Evolutionary conservation across 2,113 vertebrate genomes (phyloP).

Genomic region (Spea bombifrons): DNA sequence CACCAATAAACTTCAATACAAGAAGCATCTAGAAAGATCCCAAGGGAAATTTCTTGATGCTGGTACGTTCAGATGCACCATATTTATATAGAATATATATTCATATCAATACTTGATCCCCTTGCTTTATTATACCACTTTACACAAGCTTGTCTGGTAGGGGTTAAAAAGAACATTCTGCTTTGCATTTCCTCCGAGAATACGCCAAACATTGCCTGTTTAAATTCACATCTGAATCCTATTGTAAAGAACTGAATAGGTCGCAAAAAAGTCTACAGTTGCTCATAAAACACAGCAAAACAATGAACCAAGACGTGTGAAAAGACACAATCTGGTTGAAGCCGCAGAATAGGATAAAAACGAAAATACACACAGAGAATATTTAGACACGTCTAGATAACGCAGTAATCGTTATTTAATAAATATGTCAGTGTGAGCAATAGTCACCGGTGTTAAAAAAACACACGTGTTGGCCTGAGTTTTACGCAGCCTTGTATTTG

Average conservation of each 20-base stretch:
- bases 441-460: constrained; percentile 23
- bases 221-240: neutral
- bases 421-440: constrained; percentile 36
- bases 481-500: constrained; percentile 22
- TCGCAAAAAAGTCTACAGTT: neutral
- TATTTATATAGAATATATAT: too few species aligned
- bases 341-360: constrained; percentile 29
- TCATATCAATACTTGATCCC: too few species aligned
- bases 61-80: too few species aligned
- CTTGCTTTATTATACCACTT: too few species aligned
- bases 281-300: constrained; percentile 35
- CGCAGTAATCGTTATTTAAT: constrained; percentile 25
- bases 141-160: too few species aligned
- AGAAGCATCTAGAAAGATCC: too few species aligned
- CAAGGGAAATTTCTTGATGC: too few species aligned
- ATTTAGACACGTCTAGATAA: constrained; percentile 8
- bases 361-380: constrained; percentile 2
- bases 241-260: constrained; percentile 12
- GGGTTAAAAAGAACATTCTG: too few species aligned
- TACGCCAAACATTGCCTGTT: neutral
- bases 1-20: too few species aligned
- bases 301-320: constrained; percentile 25
- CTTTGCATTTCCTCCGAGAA: too few species aligned
- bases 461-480: constrained; percentile 27
- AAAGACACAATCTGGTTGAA: neutral